Evolutionary conservation across 2,888 invertebrate species (phyloP), one percentile per base, ranked within the genome.

Genomic region (Sphaerophoria taeniata): DNA sequence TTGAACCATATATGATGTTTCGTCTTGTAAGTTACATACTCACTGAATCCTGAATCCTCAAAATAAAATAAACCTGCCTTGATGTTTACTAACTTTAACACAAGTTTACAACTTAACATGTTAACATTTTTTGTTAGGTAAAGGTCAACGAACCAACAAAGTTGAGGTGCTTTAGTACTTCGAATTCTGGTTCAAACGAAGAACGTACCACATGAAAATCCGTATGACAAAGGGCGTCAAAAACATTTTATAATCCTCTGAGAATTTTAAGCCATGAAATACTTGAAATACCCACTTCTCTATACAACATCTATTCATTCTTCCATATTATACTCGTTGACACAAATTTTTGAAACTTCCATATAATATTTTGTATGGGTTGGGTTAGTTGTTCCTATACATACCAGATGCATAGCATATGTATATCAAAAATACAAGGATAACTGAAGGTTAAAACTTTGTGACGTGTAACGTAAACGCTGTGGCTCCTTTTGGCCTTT

Each of bases 371-470:
- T 11, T 6, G 9, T 4, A 36, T 36, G 36, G 39, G 11, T n/a
- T n/a, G n/a, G n/a, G n/a, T n/a, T n/a, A n/a, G n/a, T n/a, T 55
- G 12, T 16, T 47, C 39, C 31, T 60, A 12, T 49, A 61, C 9
- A 61, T 71, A 47, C 39, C 51, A 67, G 51, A 67, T 67, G 60
- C 72, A 65, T 60, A 67, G 67, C 55, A 84, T 72, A 80, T 80
- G 69, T n/a, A n/a, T n/a, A n/a, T n/a, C n/a, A n/a, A n/a, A n/a
- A n/a, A n/a, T n/a, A n/a, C n/a, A n/a, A n/a, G 67, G 71, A 43
- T 61, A 69, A 75, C 71, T 75, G 75, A 84, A 80, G 84, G 84
- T 80, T 84, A 76, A 84, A 80, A 73, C 51, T 67, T 75, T 80
- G 65, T 71, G 74, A 79, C 80, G 75, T 80, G 67, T 72, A 76